phyloP scores from a whole-genome alignment of 2,888 invertebrate species.

The Lepeophtheirus nordmannii region DNA sequence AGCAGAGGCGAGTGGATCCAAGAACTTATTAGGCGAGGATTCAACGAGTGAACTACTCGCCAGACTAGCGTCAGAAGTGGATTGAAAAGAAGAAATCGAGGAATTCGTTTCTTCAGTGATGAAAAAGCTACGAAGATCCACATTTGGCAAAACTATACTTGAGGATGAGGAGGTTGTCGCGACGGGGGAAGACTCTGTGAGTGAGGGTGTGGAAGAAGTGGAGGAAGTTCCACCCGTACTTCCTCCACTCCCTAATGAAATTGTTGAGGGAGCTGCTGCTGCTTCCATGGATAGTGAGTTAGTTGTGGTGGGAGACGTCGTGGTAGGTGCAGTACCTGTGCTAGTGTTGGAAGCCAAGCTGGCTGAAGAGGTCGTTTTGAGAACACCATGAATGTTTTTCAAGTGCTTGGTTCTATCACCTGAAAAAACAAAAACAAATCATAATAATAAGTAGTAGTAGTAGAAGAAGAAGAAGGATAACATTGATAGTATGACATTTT shows the following conservation, averaged over 20 bases:
- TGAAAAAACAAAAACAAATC: conserved; percentile 3
- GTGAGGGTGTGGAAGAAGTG: conserved; percentile 4
- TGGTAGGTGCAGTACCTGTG: too few species aligned
- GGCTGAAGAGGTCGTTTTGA: conserved; percentile 1
- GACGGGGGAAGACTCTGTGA: background rate
- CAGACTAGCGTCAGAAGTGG: conserved; percentile 6
- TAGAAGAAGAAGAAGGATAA: background rate
- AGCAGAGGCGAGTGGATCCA: background rate
- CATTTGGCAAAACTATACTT: background rate
- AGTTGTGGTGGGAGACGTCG: background rate
- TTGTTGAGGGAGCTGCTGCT: background rate
- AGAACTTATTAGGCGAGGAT: background rate
- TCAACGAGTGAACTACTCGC: conserved; percentile 11
- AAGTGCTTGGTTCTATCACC: conserved; percentile 24
- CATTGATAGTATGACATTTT: conserved; percentile 20
- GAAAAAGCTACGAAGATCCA: background rate
- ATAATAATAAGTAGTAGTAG: background rate
- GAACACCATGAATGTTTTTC: conserved; percentile 23
- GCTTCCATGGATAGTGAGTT: background rate
- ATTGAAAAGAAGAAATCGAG: conserved; percentile 20
- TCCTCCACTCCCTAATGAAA: background rate
- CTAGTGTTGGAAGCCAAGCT: conserved; percentile 10
- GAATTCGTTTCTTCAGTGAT: conserved; percentile 20
- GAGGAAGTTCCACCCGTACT: background rate
- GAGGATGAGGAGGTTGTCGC: background rate